Percentiles rank a stretch among this genome's conserved stretches.
Evolutionary conservation across 1,140 invertebrate genomes (phyloP).

Genomic region (Formica selysi): DNA sequence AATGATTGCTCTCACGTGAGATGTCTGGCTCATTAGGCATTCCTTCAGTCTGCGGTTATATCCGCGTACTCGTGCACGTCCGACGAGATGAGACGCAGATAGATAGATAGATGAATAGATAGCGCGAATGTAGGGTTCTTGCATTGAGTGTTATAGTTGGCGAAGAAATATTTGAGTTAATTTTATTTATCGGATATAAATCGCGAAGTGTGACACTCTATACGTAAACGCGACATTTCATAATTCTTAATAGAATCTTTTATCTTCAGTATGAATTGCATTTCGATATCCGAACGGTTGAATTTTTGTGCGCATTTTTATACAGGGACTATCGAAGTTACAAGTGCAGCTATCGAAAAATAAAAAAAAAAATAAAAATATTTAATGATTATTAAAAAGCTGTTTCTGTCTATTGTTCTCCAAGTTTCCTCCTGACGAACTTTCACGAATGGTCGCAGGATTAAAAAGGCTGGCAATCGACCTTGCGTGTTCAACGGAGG

Average conservation of each 20-base stretch:
- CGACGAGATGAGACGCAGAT: conserved; percentile 26
- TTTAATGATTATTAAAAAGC: neutral
- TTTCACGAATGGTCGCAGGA: neutral
- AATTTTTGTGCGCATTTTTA: neutral
- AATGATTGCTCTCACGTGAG: conserved; percentile 79
- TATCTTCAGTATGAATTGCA: neutral
- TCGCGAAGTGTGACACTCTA: neutral
- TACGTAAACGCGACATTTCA: neutral
- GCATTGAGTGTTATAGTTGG: neutral
- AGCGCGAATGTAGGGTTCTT: neutral
- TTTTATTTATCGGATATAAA: neutral
- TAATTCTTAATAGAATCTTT: neutral
- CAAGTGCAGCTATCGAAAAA: no score
- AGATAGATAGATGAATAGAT: conserved; percentile 26
- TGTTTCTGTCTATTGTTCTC: neutral
- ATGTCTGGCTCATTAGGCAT: conserved; percentile 81
- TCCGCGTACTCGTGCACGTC: conserved; percentile 4
- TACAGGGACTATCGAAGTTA: neutral
- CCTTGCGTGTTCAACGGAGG: conserved; percentile 27
- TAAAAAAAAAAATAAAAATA: neutral
- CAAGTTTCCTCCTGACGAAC: neutral
- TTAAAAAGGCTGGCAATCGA: conserved; percentile 47
- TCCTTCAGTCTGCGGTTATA: conserved; percentile 78
- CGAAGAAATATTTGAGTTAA: neutral
- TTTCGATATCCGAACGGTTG: neutral